A percentile compares a stretch with the other conserved stretches of the same genome.
Evolutionary conservation across 2,888 invertebrate species (phyloP).

Genomic region (Xiphydria camelus): DNA sequence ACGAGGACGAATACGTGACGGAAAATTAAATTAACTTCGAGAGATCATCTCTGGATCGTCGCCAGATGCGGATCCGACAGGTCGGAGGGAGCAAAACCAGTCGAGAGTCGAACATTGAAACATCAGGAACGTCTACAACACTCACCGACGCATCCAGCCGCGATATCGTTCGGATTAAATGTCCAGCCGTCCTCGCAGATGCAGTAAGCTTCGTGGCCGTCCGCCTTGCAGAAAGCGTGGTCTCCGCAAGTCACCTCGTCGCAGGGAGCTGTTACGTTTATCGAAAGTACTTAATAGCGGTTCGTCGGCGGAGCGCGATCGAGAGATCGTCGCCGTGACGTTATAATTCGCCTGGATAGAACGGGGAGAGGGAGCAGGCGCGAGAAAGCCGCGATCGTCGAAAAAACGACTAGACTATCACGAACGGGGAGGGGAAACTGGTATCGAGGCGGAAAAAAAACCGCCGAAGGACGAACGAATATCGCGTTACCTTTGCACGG

Average conservation of each 20-base stretch:
- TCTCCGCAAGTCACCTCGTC: slow-evolving; percentile 88
- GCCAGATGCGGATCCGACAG: too few relatives aligned
- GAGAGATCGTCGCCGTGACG: too few relatives aligned
- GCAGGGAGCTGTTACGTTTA: slow-evolving; percentile 74
- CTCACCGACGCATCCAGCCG: slow-evolving; percentile 81
- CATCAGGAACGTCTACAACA: slow-evolving; percentile 7
- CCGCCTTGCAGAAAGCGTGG: slow-evolving; percentile 87
- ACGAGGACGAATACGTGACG: slow-evolving; percentile 13
- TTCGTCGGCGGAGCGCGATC: not conserved
- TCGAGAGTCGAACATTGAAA: too few relatives aligned
- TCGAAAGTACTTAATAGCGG: not conserved
- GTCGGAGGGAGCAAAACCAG: too few relatives aligned
- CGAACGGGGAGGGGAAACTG: too few relatives aligned
- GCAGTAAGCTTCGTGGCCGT: slow-evolving; percentile 87
- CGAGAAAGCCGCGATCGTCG: too few relatives aligned
- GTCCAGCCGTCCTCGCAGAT: slow-evolving; percentile 94
- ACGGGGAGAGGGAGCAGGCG: too few relatives aligned
- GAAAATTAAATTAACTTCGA: slow-evolving; percentile 1
- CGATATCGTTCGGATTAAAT: slow-evolving; percentile 84
- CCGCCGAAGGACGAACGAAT: too few relatives aligned
- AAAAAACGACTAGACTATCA: too few relatives aligned
- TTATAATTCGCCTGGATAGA: too few relatives aligned
- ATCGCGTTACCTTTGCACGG: slow-evolving; percentile 67
- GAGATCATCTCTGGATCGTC: too few relatives aligned
- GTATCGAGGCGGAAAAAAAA: too few relatives aligned